Conservation (phyloP, 2,888 invertebrate genomes). For the Pachymerium ferrugineum region DNA sequence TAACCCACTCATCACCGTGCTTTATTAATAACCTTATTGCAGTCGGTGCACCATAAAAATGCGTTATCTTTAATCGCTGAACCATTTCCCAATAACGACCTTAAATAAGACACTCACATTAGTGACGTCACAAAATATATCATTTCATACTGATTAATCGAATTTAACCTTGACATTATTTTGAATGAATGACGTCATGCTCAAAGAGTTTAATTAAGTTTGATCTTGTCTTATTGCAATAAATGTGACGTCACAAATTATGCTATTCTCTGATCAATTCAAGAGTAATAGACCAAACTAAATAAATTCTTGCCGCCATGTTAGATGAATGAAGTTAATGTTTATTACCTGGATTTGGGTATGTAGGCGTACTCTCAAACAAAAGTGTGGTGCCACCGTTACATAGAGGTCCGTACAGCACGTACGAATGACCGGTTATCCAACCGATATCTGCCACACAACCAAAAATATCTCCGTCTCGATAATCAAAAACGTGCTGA, state of each 20-base stretch:
- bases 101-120: constrained; percentile 37
- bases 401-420: constrained; percentile 52
- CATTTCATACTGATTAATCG: too few relatives aligned
- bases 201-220: too few relatives aligned
- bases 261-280: too few relatives aligned
- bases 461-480: constrained; percentile 47
- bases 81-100: constrained; percentile 54
- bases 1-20: constrained; percentile 47
- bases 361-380: constrained; percentile 52
- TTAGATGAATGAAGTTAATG: neutral
- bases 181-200: too few relatives aligned
- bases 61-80: constrained; percentile 49
- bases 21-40: constrained; percentile 51
- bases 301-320: too few relatives aligned
- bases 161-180: too few relatives aligned
- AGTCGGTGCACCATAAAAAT: constrained; percentile 53
- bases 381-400: constrained; percentile 52
- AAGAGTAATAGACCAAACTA: too few relatives aligned
- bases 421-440: constrained; percentile 50
- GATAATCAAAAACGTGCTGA: constrained; percentile 51
- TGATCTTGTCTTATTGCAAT: too few relatives aligned
- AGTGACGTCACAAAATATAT: neutral
- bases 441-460: constrained; percentile 55
- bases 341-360: constrained; percentile 50
- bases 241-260: too few relatives aligned